Evolutionary conservation across 2,113 vertebrate genomes (phyloP), one percentile per base, ranked within the genome.

Genomic region (Notechis scutatus): DNA sequence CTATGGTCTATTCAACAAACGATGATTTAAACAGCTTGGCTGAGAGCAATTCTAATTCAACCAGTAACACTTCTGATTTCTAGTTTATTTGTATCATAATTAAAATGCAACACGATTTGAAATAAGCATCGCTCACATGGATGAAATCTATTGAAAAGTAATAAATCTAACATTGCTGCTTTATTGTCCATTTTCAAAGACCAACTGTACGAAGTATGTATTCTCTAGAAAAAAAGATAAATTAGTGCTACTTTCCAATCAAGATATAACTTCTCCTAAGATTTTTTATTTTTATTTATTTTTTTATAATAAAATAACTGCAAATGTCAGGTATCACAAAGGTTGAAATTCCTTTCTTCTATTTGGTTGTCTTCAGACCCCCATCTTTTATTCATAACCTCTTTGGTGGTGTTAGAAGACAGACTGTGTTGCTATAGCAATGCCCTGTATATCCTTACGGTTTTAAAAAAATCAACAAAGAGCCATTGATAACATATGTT

Each of bases 321-420:
- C 96, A 97, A 98, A 98, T 98, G 96, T 97, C 97, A 98, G 97
- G 96, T 98, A 98, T 98, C 98, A 98, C 97, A 97, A 97, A 95
- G 97, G 96, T 96, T 94, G 97, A 98, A 98, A 97, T 97, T 98
- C 97, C 97, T 97, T 97, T 61, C 97, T 97, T 97, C 97, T 97
- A 96, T 97, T 98, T 97, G 97, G 97, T 97, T 97, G 97, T 98
- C 97, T 98, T 96, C 96, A 97, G 97, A 97, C 96, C 97, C 91
- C 97, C 96, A 98, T 98, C 97, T 98, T 98, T 98, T 98, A 98
- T 98, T 98, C 98, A 98, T 98, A 97, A 97, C 96, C 97, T 97
- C 97, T 97, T 97, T 97, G 96, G 95, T 97, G 96, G 95, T 96
- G 97, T 96, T 97, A 96, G 97, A 97, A 98, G 96, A 97, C 97